Evolutionary conservation across 2,888 invertebrate species (phyloP).

Genomic region (Lasioglossum leucozonium): DNA sequence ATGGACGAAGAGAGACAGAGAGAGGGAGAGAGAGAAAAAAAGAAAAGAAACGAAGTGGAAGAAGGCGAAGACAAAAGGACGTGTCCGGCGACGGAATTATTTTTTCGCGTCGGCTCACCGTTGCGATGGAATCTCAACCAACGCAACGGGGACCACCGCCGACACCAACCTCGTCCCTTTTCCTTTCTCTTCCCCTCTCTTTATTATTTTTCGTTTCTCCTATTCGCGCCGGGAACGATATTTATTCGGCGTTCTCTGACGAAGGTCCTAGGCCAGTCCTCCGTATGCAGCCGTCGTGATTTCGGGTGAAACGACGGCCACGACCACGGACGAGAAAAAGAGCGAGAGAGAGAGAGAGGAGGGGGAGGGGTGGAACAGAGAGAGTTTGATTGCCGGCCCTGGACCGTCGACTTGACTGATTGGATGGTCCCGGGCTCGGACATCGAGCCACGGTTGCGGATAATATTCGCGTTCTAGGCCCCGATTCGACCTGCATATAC

Average conservation of each 20-base stretch:
- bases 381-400: constrained; percentile 58
- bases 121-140: constrained; percentile 45
- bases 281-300: constrained; percentile 55
- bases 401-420: constrained; percentile 51
- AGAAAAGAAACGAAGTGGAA: background rate
- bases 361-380: too few relatives aligned
- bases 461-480: constrained; percentile 32
- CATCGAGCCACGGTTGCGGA: constrained; percentile 53
- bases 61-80: constrained; percentile 64
- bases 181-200: constrained; percentile 21
- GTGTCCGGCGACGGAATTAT: constrained; percentile 62
- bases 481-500: constrained; percentile 47
- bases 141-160: background rate
- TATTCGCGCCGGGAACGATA: constrained; percentile 63
- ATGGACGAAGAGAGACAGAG: background rate
- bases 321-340: background rate
- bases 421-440: constrained; percentile 51
- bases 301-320: constrained; percentile 62
- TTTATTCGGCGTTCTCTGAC: constrained; percentile 69
- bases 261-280: constrained; percentile 60
- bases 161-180: background rate
- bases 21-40: background rate
- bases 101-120: constrained; percentile 62
- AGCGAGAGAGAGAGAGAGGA: background rate
- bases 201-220: constrained; percentile 56